Conservation (phyloP, 2,113 vertebrate species). For the Sula dactylatra region DNA sequence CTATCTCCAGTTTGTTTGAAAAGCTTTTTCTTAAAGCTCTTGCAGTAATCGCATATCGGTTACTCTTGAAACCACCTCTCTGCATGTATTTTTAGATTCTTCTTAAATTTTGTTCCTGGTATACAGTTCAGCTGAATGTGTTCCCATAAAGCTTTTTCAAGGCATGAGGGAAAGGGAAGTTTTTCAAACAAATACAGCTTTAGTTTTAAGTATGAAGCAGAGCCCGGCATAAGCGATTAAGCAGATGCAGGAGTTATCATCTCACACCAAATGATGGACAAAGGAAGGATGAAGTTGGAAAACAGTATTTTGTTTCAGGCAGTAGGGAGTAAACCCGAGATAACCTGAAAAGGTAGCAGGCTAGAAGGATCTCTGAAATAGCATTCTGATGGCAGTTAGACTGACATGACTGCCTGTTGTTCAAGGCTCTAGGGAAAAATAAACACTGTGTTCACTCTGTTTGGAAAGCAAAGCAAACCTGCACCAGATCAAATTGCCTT, state of each 20-base stretch:
- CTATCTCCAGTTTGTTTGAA: background rate
- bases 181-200: background rate
- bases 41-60: background rate
- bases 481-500: too few relatives aligned
- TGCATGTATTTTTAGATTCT: background rate
- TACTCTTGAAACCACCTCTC: background rate
- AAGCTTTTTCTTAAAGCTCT: background rate
- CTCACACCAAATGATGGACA: background rate
- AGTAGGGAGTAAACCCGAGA: background rate
- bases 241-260: rapidly evolving
- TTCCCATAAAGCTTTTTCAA: background rate
- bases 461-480: too few relatives aligned
- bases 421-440: background rate
- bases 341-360: rapidly evolving
- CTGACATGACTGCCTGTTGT: rapidly evolving
- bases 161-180: background rate
- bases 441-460: background rate
- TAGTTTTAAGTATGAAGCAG: background rate
- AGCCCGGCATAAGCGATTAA: background rate
- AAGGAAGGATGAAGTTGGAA: background rate
- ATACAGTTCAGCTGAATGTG: background rate
- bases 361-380: background rate
- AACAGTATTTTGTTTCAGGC: background rate
- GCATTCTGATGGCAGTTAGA: background rate
- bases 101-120: background rate